Evolutionary conservation across 2,888 invertebrate species (phyloP).

Genomic region (Phymatocera aterrima): DNA sequence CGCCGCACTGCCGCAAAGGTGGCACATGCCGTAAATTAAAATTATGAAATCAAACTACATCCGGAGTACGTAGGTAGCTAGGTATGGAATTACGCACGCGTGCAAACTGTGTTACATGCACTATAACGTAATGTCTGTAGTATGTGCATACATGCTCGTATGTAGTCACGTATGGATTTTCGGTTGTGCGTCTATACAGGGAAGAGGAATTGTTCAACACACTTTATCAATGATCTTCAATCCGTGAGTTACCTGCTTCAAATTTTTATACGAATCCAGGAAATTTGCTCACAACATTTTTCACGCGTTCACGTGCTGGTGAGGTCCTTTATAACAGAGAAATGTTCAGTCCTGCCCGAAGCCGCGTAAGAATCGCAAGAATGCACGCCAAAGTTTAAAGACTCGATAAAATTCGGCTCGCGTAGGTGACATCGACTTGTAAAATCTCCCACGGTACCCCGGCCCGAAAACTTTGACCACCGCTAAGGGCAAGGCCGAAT

Average conservation of each 20-base stretch:
- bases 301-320: background rate
- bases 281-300: background rate
- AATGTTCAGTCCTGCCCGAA: background rate
- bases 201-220: background rate
- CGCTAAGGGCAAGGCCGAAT: background rate
- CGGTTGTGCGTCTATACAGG: too few species aligned
- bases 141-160: too few species aligned
- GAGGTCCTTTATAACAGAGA: background rate
- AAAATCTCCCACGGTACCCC: conserved; percentile 41
- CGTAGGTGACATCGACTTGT: conserved; percentile 39
- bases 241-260: too few species aligned
- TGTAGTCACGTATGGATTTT: too few species aligned
- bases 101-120: too few species aligned
- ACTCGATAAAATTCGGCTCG: conserved; percentile 41
- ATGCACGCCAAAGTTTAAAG: conserved; percentile 3
- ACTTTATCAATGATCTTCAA: too few species aligned
- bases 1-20: conserved; percentile 17
- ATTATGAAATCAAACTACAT: conserved; percentile 32
- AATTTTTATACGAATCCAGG: background rate
- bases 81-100: background rate
- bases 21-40: conserved; percentile 22
- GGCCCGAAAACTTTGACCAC: background rate
- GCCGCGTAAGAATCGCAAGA: conserved; percentile 1
- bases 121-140: background rate
- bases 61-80: background rate